Base-by-base conservation (phyloP, 1,140 invertebrate genomes). In the Drosophila pallidifrons region DNA sequence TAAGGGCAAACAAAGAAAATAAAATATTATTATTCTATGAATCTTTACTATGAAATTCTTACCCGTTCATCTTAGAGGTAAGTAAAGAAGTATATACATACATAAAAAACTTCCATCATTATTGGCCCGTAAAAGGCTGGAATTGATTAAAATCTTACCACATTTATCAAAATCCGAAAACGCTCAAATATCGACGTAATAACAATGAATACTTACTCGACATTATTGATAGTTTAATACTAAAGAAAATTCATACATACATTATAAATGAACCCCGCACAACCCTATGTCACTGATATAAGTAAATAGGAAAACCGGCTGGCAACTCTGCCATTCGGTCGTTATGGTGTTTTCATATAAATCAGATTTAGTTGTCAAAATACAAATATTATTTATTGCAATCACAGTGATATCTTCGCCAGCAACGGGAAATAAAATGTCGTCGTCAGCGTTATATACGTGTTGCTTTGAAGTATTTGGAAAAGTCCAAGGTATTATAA, bases 391-490 rank as follows among this genome's bases (percentile, higher is more conserved):
- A 35, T 45, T 75, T 43, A n/a, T 61, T 32, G 10, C 58, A n/a
- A 20, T 74, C n/a, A 5, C 25, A 38, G 8, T 38, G 16, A 30
- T 16, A 16, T 30, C 51, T 2, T 13, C 11, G 8, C 10, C 63
- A 45, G 16, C 45, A 35, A 30, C 63, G 25, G 46, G 41, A 28
- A 16, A 20, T 10, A 58, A 69, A n/a, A 68, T 60, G 11, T 38
- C 58, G 10, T 8, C 51, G 35, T 7, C 2, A 5, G 11, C 46
- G 54, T 30, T 82, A 35, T 89, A 61, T 35, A 43, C 76, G 7
- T 77, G 71, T 43, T 93, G 94, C 71, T 95, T 94, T 68, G 94
- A 95, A 81, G 93, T 95, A 2, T 94, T 94, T 64, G 94, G 94
- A 10, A 94, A 93, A 79, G 94, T 95, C 1, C 94, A 95, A 92